phyloP scores from a whole-genome alignment of 2,113 vertebrate species.

The Furnarius figulus region DNA sequence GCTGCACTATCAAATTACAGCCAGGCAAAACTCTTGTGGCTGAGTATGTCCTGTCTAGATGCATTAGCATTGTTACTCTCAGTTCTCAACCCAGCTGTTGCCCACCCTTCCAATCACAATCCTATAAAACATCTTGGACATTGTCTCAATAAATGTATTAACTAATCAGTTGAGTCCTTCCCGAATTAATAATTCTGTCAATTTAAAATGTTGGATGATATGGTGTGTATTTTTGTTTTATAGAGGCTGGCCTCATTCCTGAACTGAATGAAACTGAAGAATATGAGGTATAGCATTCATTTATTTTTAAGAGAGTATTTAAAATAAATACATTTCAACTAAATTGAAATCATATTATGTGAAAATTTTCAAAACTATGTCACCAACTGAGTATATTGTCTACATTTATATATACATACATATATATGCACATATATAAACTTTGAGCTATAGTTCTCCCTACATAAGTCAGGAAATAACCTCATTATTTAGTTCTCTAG shows the following conservation, averaged over 20 bases:
- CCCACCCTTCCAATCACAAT: background rate
- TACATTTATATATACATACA: background rate
- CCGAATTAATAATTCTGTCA: conserved; percentile 2
- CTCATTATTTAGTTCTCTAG: background rate
- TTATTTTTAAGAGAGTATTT: conserved; percentile 13
- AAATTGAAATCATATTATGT: background rate
- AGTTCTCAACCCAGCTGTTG: background rate
- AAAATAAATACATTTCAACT: background rate
- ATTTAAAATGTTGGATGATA: conserved; percentile 47
- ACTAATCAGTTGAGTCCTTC: background rate
- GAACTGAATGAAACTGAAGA: conserved; percentile 80
- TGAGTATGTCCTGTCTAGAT: background rate
- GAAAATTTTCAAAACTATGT: background rate
- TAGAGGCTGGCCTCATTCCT: conserved; percentile 78
- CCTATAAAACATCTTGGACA: background rate
- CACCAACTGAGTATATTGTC: background rate
- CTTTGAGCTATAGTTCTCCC: background rate
- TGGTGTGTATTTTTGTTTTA: conserved; percentile 70
- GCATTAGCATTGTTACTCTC: background rate
- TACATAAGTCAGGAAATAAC: background rate
- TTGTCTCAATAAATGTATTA: background rate
- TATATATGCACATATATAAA: background rate
- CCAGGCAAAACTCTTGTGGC: background rate
- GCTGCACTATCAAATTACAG: background rate
- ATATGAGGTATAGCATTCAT: conserved; percentile 75